These are phyloP conservation scores for Aquatica leii DNA, from an alignment of 2,888 invertebrate genomes.

Conservation along the genomic window DNA sequence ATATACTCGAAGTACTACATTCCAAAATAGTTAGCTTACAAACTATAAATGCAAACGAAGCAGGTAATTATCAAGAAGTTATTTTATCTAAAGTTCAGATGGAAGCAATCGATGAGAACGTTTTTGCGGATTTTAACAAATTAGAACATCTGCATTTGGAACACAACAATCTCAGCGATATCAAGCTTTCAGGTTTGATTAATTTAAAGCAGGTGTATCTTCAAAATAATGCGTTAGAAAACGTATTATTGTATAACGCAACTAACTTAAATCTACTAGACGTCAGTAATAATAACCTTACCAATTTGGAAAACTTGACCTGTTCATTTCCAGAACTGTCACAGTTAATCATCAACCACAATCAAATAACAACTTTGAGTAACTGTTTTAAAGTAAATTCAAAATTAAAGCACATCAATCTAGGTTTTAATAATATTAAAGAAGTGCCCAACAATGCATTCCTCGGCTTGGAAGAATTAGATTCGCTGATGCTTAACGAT, in stretches of 20 bases:
- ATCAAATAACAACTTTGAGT: neutral
- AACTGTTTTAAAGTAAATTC: neutral
- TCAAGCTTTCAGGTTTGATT: conserved; percentile 54
- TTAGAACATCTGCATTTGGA: neutral
- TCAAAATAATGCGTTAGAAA: conserved; percentile 51
- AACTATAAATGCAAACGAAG: neutral
- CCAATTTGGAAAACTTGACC: conserved; percentile 5
- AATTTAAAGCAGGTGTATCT: conserved; percentile 53
- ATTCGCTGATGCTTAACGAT: conserved; percentile 54
- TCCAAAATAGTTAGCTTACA: neutral
- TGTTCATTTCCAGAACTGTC: conserved; percentile 11
- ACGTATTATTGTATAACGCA: conserved; percentile 16
- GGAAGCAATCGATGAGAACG: neutral
- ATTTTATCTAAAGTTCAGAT: neutral
- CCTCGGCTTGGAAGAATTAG: conserved; percentile 46
- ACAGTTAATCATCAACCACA: neutral
- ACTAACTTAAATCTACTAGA: conserved; percentile 12
- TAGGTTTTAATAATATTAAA: conserved; percentile 12
- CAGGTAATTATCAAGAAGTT: neutral
- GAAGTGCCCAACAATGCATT: conserved; percentile 4
- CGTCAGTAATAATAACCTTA: conserved; percentile 4
- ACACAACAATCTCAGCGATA: conserved; percentile 17
- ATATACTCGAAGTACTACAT: neutral
- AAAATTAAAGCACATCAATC: neutral
- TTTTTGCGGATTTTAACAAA: neutral